Base-by-base conservation (phyloP, 2,888 invertebrate genomes). In the Cataglyphis rosenhaueri region DNA sequence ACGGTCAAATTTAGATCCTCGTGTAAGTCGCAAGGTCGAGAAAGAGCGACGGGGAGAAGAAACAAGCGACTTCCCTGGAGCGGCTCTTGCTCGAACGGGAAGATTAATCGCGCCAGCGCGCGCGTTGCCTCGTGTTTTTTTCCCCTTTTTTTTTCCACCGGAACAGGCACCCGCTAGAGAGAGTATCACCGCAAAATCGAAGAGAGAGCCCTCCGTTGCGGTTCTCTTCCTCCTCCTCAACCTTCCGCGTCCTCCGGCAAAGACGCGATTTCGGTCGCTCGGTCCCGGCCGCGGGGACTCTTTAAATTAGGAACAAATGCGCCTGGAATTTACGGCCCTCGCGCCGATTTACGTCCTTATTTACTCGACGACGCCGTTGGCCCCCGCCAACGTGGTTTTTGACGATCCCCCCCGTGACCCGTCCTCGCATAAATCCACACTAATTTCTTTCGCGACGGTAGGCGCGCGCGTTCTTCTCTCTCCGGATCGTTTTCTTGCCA, bases 241-340 rank as follows among this genome's bases (percentile, higher is more conserved):
- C 68, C 32, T 81, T 74, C 55, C 59, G 65, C 61, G n/a, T 21
- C 68, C 41, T 32, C 18, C 70, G 70, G 41, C 78, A 15, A 57
- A 57, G 57, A 68, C 41, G 38, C 38, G 41, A 21, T 55, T 52
- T 65, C 68, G 41, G 44, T 76, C 65, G 66, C n/a, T 59, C 55
- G 79, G 44, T 55, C 61, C 81, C 38, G 35, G 70, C 48, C 35
- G 25, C 12, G 38, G 25, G 21, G 32, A 70, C 75, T 81, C 81
- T 91, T 92, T 93, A 92, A 93, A 92, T 92, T 91, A 90, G 91
- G 91, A 92, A 92, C 92, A 90, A 92, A 91, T 91, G 91, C 91
- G 87, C 76, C 79, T 82, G 76, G 87, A 89, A 92, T 92, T 92
- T 92, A 92, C 91, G 91, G 88, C 88, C 82, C 84, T 79, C 83